Conservation (phyloP, 2,888 invertebrate species). For the Clistopyga incitator region DNA sequence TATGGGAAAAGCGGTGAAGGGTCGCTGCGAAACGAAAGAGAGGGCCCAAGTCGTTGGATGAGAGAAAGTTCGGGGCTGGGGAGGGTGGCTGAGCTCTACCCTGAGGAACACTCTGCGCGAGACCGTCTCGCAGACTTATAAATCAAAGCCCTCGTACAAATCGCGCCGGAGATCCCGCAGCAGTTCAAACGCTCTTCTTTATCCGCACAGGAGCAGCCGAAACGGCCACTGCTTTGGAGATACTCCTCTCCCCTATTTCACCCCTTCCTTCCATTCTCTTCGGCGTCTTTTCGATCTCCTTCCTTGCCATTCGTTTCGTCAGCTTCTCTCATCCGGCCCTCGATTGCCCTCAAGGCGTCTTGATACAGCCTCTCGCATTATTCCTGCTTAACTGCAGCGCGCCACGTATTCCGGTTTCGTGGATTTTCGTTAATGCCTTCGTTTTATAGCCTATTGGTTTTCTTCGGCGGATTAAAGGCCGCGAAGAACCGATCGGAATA, state of each 20-base stretch:
- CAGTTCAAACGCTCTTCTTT: constrained; percentile 72
- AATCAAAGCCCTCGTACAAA: constrained; percentile 80
- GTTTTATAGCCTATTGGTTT: neutral
- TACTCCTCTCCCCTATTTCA: constrained; percentile 36
- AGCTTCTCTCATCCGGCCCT: neutral
- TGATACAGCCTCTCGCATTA: neutral
- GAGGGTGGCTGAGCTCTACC: constrained; percentile 8
- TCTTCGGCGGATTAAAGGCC: neutral
- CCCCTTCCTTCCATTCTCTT: constrained; percentile 28
- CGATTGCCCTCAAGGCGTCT: neutral
- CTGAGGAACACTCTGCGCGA: constrained; percentile 38
- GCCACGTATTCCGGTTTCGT: neutral
- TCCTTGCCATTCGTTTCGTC: neutral
- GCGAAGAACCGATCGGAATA: neutral
- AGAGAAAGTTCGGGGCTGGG: constrained; percentile 39
- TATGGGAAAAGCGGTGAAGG: constrained; percentile 47
- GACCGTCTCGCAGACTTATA: constrained; percentile 77
- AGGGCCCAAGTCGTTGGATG: constrained; percentile 2
- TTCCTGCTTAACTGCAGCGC: neutral
- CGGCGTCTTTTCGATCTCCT: neutral
- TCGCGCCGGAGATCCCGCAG: constrained; percentile 75
- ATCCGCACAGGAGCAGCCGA: constrained; percentile 51
- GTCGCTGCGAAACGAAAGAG: constrained; percentile 51
- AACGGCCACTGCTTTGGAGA: constrained; percentile 20
- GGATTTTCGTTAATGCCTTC: constrained; percentile 7